Evolutionary conservation across 2,113 vertebrate genomes (phyloP).

Genomic region (Phodopus roborovskii): DNA sequence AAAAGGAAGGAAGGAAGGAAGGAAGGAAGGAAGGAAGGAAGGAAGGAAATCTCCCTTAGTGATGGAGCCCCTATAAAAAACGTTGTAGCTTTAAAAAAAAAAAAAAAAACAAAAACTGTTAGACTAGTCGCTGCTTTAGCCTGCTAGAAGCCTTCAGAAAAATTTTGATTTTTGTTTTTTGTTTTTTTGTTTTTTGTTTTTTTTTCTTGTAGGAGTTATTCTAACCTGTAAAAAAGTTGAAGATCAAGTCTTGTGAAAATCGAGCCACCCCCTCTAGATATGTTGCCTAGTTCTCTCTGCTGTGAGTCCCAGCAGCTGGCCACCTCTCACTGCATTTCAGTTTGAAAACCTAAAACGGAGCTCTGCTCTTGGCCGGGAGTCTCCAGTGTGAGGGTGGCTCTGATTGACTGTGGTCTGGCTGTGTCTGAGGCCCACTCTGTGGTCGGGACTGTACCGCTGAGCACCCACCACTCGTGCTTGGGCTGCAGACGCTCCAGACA

Average conservation of each 20-base stretch:
- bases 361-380: neutral
- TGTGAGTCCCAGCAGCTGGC: conserved; percentile 4
- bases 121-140: neutral
- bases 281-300: neutral
- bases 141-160: conserved; percentile 36
- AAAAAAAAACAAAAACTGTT: too few species aligned
- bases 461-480: neutral
- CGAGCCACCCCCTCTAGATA: neutral
- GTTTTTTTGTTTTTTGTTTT: neutral
- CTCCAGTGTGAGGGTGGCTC: neutral
- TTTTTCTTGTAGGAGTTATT: conserved; percentile 1
- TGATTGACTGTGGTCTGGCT: neutral
- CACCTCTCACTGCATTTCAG: neutral
- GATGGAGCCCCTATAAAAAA: neutral
- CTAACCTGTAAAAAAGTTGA: conserved; percentile 25
- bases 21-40: too few species aligned
- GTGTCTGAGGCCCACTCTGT: neutral
- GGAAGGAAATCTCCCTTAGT: neutral
- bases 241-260: conserved; percentile 33
- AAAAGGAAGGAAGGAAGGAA: too few species aligned
- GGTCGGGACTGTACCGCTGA: neutral
- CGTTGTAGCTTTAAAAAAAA: conserved; percentile 38
- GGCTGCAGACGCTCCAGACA: neutral
- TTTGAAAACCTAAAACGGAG: conserved; percentile 14
- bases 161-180: neutral